Percentiles rank a stretch among this genome's conserved stretches.
These are phyloP conservation scores for Holothuria leucospilota DNA, from an alignment of 53 echinoderm and acorn worm genomes.

Conservation along the genomic window DNA sequence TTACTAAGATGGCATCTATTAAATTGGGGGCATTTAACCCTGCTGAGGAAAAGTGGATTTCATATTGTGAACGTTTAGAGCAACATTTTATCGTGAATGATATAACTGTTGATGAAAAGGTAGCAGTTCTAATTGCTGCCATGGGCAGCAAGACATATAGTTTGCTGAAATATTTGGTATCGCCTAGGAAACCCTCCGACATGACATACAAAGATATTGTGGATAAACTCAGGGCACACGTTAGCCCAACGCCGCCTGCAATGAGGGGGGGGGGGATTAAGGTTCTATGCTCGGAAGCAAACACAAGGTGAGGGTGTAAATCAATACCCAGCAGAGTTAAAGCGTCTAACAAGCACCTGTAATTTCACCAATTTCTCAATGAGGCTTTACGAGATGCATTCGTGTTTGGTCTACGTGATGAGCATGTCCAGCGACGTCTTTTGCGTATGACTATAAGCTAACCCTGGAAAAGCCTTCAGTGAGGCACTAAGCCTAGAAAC, in stretches of 20 bases:
- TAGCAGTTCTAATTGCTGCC: background rate
- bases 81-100: conserved; percentile 28
- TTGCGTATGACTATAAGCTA: background rate
- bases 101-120: background rate
- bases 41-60: conserved; percentile 22
- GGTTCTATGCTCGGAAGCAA: conserved; percentile 3
- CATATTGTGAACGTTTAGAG: conserved; percentile 15
- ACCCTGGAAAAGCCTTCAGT: conserved; percentile 23
- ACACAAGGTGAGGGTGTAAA: background rate
- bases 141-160: conserved; percentile 14
- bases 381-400: background rate
- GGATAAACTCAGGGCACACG: background rate
- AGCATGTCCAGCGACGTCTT: conserved; percentile 7
- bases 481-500: conserved; percentile 18
- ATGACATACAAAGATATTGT: background rate
- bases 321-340: background rate
- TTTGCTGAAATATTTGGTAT: background rate
- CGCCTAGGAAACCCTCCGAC: background rate
- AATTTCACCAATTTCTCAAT: background rate
- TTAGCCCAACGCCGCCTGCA: background rate
- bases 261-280: conserved; percentile 6
- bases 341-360: background rate
- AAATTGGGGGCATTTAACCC: conserved; percentile 12
- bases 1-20: no score
- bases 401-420: conserved; percentile 12